These are phyloP conservation scores for Alosa alosa DNA, from an alignment of 2,113 vertebrate species.

Conservation along the genomic window DNA sequence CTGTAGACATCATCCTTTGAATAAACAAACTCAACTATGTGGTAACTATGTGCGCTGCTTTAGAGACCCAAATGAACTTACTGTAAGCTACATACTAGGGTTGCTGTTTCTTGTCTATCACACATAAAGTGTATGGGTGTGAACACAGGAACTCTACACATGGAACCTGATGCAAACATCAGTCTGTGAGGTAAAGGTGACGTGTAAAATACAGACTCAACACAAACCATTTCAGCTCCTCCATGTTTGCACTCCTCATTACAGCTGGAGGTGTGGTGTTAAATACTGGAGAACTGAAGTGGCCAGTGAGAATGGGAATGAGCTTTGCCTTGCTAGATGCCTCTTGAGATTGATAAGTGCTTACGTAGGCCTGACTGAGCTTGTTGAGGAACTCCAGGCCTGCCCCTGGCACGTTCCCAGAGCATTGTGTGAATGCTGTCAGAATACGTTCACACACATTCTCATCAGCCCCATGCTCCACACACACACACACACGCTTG, in stretches of 20 bases:
- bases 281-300: neutral
- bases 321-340: neutral
- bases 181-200: no score
- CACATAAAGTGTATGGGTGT: neutral
- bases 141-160: neutral
- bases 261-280: neutral
- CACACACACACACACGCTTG: neutral
- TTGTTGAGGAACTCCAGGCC: neutral
- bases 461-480: neutral
- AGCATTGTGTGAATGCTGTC: no score
- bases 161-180: no score
- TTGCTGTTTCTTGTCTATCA: neutral
- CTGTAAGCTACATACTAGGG: neutral
- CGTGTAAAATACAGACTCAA: neutral
- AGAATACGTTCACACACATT: no score
- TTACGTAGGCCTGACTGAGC: neutral
- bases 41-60: neutral
- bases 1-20: neutral
- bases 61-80: no score
- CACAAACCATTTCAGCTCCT: neutral
- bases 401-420: neutral
- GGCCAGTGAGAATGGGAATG: neutral
- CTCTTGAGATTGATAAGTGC: neutral
- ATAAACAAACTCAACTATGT: neutral
- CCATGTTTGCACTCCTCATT: neutral